phyloP scores from a whole-genome alignment of 92 coral and sea anemone species.

The Bergia puertoricense region DNA sequence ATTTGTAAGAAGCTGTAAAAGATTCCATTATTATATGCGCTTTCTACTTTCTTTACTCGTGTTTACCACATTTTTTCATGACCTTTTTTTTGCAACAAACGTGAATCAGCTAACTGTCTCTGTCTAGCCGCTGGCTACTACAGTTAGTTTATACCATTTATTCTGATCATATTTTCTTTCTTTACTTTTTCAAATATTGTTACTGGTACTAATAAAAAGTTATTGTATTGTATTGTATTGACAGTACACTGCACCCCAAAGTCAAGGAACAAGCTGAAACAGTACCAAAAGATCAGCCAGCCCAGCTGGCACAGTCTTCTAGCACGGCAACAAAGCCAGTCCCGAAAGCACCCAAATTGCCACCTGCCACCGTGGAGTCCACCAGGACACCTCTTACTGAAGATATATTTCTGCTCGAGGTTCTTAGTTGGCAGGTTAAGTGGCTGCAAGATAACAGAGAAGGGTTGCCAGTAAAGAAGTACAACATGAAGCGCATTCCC shows the following conservation, averaged over 20 bases:
- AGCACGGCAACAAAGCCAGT: neutral
- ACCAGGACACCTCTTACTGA: slow-evolving; percentile 52
- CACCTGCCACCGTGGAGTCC: slow-evolving; percentile 51
- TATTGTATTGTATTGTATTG: neutral
- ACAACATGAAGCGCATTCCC: slow-evolving; percentile 49
- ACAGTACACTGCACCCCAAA: neutral
- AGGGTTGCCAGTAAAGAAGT: slow-evolving; percentile 13
- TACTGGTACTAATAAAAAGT: neutral
- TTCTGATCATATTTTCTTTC: too few relatives aligned
- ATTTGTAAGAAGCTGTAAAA: too few relatives aligned
- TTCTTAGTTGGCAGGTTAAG: slow-evolving; percentile 62
- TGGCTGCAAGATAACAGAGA: slow-evolving; percentile 41
- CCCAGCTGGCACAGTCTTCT: neutral
- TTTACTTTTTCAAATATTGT: too few relatives aligned
- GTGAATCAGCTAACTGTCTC: too few relatives aligned
- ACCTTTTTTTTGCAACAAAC: too few relatives aligned
- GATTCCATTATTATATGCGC: too few relatives aligned
- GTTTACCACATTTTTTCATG: too few relatives aligned
- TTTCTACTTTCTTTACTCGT: too few relatives aligned
- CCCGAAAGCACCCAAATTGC: slow-evolving; percentile 21
- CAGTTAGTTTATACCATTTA: too few relatives aligned
- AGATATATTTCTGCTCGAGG: slow-evolving; percentile 54
- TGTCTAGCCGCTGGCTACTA: too few relatives aligned
- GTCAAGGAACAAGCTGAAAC: neutral
- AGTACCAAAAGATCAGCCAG: neutral